Base-by-base conservation (phyloP, 2,113 vertebrate species). In the Paraplagusia blochii region DNA sequence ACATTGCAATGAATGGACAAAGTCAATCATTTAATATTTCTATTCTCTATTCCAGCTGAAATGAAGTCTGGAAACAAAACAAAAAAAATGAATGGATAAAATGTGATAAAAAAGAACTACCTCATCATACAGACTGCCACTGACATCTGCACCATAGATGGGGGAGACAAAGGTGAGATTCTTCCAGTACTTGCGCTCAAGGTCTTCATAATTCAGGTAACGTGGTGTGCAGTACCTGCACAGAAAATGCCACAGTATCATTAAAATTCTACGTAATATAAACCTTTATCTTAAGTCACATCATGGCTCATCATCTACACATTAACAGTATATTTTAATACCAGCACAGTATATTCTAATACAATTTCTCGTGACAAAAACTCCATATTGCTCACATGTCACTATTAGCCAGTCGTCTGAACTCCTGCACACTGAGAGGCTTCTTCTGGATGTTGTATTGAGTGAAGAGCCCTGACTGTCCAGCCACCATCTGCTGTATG, bases 401-500 rank as follows among this genome's bases (percentile, higher is more conserved):
- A 49, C 93, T 99, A 73, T 97, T 99, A 15, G 96, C 96, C 66
- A 95, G 92, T 44, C 93, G 90, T 11, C 96, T 87, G 84, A 99
- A 99, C 81, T 98, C 96, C 44, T 95, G 92, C 39, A 99, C 95
- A 1, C 88, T 95, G 76, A 97, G 94, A 36, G 96, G 91, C 72
- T 98, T 98, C 89, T 95, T 98, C 90, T 98, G 96, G 70, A 98
- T 98, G 86, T 98, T 98, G 79, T 97, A 98, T 66, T 98, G 96
- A 16, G 95, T 98, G 72, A 98, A 98, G 69, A 98, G 95, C 14
- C 96, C 96, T 1, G 96, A 99, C 64, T 98, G 96, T 33, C 95
- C 96, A 0, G 95, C 96, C 53, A 99, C 93, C 86, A 99, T 93
- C 87, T 99, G 96, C 85, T 98, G 95, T 78, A 98, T 98, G 22